These are phyloP conservation scores for Phallusia fumigata DNA, from an alignment of 23 tunicate species.

Conservation along the genomic window DNA sequence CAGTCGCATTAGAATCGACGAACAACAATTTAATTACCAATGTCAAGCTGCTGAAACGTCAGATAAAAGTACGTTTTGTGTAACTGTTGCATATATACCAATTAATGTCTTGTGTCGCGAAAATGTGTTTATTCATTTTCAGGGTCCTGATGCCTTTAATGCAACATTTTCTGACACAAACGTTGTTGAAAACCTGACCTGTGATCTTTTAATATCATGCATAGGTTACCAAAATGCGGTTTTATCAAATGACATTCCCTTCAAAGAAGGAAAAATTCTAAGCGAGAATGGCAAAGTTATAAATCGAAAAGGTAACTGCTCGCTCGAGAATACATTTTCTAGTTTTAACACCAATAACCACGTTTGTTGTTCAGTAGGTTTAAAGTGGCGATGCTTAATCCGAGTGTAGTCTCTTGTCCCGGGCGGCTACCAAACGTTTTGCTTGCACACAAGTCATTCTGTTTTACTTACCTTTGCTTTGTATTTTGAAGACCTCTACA, in stretches of 20 bases:
- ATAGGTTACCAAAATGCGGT: slow-evolving; percentile 67
- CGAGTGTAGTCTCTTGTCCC: no score
- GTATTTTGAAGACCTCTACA: slow-evolving; percentile 37
- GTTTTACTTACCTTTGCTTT: not conserved
- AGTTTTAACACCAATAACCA: no score
- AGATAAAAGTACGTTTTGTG: slow-evolving; percentile 6
- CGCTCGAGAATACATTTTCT: no score
- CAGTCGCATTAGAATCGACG: slow-evolving; percentile 21
- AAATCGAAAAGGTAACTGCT: slow-evolving; percentile 7
- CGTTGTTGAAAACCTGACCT: slow-evolving; percentile 34
- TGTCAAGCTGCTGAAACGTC: slow-evolving; percentile 14
- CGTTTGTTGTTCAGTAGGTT: no score
- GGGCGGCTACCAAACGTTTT: not conserved
- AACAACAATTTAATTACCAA: slow-evolving; percentile 15
- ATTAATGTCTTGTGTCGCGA: no score
- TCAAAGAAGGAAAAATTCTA: slow-evolving; percentile 47
- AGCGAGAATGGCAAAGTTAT: slow-evolving; percentile 32
- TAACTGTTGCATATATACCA: not conserved
- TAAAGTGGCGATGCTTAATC: no score
- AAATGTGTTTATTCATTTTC: no score
- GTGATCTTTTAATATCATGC: slow-evolving; percentile 64
- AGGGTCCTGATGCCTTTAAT: slow-evolving; percentile 59
- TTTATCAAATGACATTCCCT: slow-evolving; percentile 26
- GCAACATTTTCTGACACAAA: slow-evolving; percentile 25
- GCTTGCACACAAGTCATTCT: not conserved